Base-by-base conservation (phyloP, 2,113 vertebrate genomes). In the Salvelinus namaycush region DNA sequence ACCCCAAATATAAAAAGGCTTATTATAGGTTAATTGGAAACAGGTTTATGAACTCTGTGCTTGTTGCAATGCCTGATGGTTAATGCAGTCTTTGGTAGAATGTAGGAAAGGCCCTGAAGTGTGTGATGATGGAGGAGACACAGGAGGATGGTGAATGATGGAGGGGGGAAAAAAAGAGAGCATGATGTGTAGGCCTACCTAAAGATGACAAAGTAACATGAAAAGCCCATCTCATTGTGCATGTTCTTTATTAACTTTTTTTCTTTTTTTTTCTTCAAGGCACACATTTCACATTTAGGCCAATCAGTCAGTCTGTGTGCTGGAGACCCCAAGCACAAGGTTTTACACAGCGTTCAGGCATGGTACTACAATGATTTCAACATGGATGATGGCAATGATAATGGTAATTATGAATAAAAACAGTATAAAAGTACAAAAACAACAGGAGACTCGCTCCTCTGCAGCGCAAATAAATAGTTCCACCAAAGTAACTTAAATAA, bases 381-480 rank as follows among this genome's bases (percentile, higher is more conserved):
- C 80, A 89, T 80, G 82, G 79, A 73, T 76, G 65, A 78, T 79
- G 67, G 71, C 66, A 78, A 86, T 85, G 72, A 64, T 87, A 82
- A 87, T 80, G 86, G 89, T 76, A 84, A 90, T 86, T 85, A 89
- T 81, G 88, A 91, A 89, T 89, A 92, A 86, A 94, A 93, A 91
- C 87, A 86, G 89, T 93, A 93, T 90, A 94, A 93, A 94, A 93
- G 91, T 93, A 92, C 85, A 93, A 93, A 93, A 93, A 77, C 70
- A 76, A 81, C 26, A n/a, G 87, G 87, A 93, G 92, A 71, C 90
- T 93, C 83, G 90, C 39, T 44, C 39, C 39, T 44, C 39, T 44
- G 39, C 39, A 44, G 39, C 39, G 0, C 81, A 91, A 93, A 94
- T 94, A 94, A 94, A 94, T 94, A 93, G 88, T 87, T 92, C 86